Evolutionary conservation across 2,888 invertebrate species (phyloP).

Genomic region (Euproctis similis): DNA sequence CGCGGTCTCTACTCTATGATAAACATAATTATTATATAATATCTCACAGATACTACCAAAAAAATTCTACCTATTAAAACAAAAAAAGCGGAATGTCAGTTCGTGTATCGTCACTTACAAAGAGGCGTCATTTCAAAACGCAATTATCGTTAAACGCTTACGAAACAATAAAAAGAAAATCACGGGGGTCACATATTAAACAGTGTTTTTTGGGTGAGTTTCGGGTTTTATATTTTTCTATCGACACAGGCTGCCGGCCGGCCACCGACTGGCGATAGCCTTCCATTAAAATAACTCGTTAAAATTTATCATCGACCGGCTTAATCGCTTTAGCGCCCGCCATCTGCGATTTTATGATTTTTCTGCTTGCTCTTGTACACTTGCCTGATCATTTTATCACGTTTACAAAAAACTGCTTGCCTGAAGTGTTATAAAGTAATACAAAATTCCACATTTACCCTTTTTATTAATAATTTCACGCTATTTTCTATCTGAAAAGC

Average conservation of each 20-base stretch:
- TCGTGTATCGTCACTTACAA: constrained; percentile 27
- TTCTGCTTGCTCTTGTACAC: constrained; percentile 70
- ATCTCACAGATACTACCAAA: too few species aligned
- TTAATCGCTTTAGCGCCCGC: constrained; percentile 75
- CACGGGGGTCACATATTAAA: constrained; percentile 51
- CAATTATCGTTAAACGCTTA: constrained; percentile 36
- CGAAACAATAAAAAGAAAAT: constrained; percentile 42
- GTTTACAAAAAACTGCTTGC: constrained; percentile 62
- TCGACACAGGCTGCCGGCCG: constrained; percentile 63
- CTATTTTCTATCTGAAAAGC: too few species aligned
- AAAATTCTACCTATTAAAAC: too few species aligned
- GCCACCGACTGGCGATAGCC: constrained; percentile 74
- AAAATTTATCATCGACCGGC: constrained; percentile 76
- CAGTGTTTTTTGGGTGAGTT: constrained; percentile 57
- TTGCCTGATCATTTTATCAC: constrained; percentile 69
- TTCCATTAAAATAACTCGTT: constrained; percentile 77
- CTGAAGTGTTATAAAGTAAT: constrained; percentile 46
- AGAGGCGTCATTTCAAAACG: constrained; percentile 30
- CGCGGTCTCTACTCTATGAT: too few species aligned
- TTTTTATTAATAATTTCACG: too few species aligned
- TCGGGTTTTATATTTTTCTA: constrained; percentile 73
- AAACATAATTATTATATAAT: too few species aligned
- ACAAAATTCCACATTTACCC: too few species aligned
- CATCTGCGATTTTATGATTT: constrained; percentile 76
- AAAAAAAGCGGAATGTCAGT: constrained; percentile 28